phyloP scores from a whole-genome alignment of 2,888 invertebrate genomes.

The Cecidostiba fungosa region DNA sequence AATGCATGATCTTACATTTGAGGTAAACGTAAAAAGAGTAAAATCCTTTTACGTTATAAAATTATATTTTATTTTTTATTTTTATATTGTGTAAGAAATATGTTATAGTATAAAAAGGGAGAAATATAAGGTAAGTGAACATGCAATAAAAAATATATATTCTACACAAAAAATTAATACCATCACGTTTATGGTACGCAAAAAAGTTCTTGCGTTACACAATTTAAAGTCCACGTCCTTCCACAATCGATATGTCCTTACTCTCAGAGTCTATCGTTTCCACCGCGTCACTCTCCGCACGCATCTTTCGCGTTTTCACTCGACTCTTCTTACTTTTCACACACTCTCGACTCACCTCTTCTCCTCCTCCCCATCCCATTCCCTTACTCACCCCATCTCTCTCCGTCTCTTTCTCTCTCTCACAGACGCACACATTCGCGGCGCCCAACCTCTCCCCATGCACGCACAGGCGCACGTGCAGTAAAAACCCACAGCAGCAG shows the following conservation, averaged over 20 bases:
- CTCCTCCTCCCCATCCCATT: background rate
- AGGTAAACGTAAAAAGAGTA: too few species aligned
- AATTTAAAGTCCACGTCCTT: background rate
- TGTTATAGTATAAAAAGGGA: too few species aligned
- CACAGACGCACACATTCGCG: background rate
- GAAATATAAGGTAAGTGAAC: too few species aligned
- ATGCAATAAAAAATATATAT: too few species aligned
- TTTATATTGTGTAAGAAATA: too few species aligned
- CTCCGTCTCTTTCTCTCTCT: background rate
- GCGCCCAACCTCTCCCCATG: conserved; percentile 5
- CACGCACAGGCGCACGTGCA: background rate
- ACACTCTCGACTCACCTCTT: background rate
- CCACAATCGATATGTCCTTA: background rate
- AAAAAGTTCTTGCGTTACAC: background rate
- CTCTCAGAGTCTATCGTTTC: conserved; percentile 20
- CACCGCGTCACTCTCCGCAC: conserved; percentile 33
- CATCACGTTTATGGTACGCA: too few species aligned
- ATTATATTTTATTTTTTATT: too few species aligned
- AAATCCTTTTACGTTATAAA: too few species aligned
- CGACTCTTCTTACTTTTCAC: conserved; percentile 10
- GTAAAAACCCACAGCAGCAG: background rate
- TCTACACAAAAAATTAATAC: too few species aligned
- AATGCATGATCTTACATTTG: too few species aligned
- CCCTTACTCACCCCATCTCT: background rate
- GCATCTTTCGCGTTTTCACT: conserved; percentile 19